phyloP scores from a whole-genome alignment of 2,888 invertebrate species.

The Noctuana brunneofusca region DNA sequence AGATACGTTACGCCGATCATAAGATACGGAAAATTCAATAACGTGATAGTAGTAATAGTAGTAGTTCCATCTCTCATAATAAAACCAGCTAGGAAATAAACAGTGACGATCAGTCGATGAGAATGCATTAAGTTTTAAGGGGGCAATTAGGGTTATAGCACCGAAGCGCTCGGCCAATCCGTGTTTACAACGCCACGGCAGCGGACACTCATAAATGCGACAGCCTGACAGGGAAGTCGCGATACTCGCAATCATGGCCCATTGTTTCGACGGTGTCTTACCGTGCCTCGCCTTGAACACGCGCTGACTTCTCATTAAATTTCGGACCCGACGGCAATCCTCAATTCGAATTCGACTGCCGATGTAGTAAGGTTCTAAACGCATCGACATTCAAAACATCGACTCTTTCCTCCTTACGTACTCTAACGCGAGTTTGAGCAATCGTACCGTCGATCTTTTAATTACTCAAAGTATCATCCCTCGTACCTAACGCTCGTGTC shows the following conservation, averaged over 20 bases:
- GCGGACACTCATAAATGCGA: constrained; percentile 66
- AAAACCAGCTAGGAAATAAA: constrained; percentile 22
- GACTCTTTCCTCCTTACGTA: constrained; percentile 23
- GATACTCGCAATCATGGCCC: constrained; percentile 57
- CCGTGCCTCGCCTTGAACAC: constrained; percentile 62
- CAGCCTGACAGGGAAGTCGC: constrained; percentile 57
- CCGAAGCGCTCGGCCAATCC: constrained; percentile 63
- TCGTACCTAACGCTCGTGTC: constrained; percentile 51
- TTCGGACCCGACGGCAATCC: constrained; percentile 50
- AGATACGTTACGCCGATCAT: no score
- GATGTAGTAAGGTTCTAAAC: constrained; percentile 23
- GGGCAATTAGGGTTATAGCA: constrained; percentile 74
- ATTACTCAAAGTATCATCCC: constrained; percentile 51
- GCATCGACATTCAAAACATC: background rate
- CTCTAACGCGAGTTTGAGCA: constrained; percentile 24
- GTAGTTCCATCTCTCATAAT: constrained; percentile 13
- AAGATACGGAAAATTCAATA: no score
- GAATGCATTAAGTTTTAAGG: constrained; percentile 76
- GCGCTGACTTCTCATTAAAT: constrained; percentile 66
- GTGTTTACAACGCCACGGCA: constrained; percentile 68
- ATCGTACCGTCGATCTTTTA: constrained; percentile 41
- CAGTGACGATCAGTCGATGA: constrained; percentile 53
- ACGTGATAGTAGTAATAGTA: background rate
- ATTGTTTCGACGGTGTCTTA: constrained; percentile 61
- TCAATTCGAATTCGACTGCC: constrained; percentile 63